A percentile compares a stretch with the other conserved stretches of the same genome.
Conservation (phyloP, 35 echinoderm and acorn worm species). For the Eucidaris tribuloides region DNA sequence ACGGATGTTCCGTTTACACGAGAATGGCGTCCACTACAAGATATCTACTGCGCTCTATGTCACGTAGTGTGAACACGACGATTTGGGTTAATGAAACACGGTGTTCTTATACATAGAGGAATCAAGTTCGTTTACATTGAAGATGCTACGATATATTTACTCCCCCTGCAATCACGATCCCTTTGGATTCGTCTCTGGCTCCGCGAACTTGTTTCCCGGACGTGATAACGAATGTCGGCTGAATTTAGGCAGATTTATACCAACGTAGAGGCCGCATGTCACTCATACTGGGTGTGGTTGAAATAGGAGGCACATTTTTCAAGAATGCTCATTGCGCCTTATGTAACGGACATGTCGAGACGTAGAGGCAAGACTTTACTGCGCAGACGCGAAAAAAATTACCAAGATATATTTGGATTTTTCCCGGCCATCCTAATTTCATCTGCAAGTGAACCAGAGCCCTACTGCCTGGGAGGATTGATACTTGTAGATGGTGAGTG, state of each 20-base stretch:
- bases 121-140: too few species aligned
- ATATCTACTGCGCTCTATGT: not conserved
- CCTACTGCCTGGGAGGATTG: too few species aligned
- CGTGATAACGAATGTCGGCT: not conserved
- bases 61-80: not conserved
- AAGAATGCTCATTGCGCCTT: not conserved
- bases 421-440: too few species aligned
- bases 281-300: not conserved
- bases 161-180: too few species aligned
- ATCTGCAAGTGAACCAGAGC: too few species aligned
- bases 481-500: too few species aligned
- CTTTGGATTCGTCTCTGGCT: too few species aligned
- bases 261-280: not conserved
- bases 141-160: too few species aligned
- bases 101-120: too few species aligned
- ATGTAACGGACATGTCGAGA: not conserved
- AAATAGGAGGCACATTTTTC: not conserved
- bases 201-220: not conserved
- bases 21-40: not conserved
- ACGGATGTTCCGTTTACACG: not conserved
- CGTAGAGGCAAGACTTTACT: not conserved
- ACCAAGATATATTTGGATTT: not conserved
- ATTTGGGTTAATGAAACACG: not conserved
- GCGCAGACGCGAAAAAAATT: not conserved
- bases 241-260: not conserved